phyloP scores from a whole-genome alignment of 2,797 vertebrate genomes.

The Lagorchestes hirsutus region DNA sequence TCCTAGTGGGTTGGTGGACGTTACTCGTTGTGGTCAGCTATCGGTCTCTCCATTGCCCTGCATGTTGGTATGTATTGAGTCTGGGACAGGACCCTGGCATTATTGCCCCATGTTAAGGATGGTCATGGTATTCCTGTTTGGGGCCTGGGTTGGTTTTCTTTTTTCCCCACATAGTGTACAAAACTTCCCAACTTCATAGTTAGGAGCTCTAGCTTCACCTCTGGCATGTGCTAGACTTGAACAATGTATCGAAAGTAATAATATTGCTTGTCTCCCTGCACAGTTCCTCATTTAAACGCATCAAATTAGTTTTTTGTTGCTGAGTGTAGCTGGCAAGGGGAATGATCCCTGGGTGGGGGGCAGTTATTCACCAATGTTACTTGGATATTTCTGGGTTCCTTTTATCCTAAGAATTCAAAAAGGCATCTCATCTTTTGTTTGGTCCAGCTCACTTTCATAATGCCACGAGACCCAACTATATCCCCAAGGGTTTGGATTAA shows the following conservation, averaged over 20 bases:
- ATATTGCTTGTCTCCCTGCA: neutral
- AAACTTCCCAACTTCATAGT: neutral
- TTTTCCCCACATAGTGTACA: neutral
- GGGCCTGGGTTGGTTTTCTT: neutral
- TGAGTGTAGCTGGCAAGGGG: neutral
- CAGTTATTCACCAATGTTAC: neutral
- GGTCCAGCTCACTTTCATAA: neutral
- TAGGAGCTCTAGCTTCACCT: neutral
- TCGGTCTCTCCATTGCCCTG: constrained; percentile 97
- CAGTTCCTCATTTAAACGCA: neutral
- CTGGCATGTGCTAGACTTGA: neutral
- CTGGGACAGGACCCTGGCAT: neutral
- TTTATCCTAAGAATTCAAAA: neutral
- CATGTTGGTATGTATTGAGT: constrained; percentile 92
- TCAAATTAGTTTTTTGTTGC: neutral
- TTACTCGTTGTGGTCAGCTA: constrained; percentile 98
- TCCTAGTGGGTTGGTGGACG: constrained; percentile 98
- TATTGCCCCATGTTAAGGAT: neutral
- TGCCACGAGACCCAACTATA: neutral
- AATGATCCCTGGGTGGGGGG: neutral
- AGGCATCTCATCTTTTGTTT: neutral
- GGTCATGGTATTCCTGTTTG: neutral
- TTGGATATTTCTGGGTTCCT: neutral
- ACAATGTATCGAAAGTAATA: neutral
- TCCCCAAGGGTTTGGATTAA: neutral